Conservation (phyloP, 2,113 vertebrate species). For the Alces alces region DNA sequence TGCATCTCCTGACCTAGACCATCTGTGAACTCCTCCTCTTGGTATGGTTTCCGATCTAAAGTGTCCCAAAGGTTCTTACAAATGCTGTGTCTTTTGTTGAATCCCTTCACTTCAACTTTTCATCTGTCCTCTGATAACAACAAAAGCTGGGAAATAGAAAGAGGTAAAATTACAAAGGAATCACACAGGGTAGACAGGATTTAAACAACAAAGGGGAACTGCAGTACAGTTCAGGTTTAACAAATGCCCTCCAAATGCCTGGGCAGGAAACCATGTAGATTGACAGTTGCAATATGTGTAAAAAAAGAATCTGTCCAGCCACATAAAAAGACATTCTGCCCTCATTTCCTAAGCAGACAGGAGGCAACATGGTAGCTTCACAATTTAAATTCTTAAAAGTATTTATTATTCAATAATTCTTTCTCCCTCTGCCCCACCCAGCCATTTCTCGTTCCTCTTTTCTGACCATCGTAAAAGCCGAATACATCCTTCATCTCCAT, state of each 20-base stretch:
- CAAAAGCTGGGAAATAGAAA: neutral
- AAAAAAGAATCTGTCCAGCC: neutral
- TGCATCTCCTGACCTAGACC: neutral
- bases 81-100: neutral
- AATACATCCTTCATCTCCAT: neutral
- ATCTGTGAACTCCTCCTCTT: neutral
- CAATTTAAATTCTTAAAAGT: neutral
- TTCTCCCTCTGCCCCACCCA: neutral
- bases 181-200: neutral
- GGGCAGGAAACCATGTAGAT: neutral
- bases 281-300: neutral
- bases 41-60: neutral
- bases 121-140: slow-evolving; percentile 2
- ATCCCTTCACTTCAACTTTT: neutral
- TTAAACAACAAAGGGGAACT: neutral
- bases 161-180: neutral
- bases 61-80: neutral
- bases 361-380: neutral
- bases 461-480: neutral
- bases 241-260: neutral
- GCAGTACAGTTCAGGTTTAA: neutral
- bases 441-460: neutral
- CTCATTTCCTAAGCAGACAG: neutral
- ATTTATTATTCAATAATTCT: slow-evolving; percentile 49
- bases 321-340: neutral